These are phyloP conservation scores for Vespertilio murinus DNA, from an alignment of 2,797 vertebrate genomes.

Conservation along the genomic window DNA sequence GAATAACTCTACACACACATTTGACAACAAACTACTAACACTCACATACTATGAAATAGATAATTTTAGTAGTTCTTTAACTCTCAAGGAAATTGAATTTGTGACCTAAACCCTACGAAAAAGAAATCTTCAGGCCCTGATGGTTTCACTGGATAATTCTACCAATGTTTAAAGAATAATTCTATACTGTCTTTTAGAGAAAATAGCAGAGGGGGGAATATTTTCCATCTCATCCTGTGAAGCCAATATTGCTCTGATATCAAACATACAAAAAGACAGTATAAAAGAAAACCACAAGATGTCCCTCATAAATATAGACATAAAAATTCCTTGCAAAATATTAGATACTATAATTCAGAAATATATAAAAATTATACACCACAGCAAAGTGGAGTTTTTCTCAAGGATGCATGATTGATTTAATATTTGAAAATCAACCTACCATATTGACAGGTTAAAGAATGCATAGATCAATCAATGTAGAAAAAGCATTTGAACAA, in stretches of 20 bases:
- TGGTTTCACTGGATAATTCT: conserved; percentile 35
- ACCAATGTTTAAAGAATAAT: conserved; percentile 15
- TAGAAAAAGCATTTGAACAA: background rate
- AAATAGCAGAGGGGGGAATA: background rate
- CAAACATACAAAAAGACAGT: background rate
- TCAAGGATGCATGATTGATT: background rate
- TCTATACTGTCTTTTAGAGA: background rate
- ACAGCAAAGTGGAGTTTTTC: background rate
- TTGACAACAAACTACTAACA: background rate
- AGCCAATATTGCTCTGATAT: background rate
- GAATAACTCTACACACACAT: background rate
- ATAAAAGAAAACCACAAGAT: background rate
- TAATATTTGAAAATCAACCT: background rate
- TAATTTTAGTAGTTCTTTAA: conserved; percentile 11
- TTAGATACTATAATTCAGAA: background rate
- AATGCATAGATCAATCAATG: background rate
- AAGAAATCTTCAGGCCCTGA: conserved; percentile 12
- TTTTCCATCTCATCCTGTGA: background rate
- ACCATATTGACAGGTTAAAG: background rate
- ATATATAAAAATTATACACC: background rate
- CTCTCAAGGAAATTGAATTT: conserved; percentile 8
- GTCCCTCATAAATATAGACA: background rate
- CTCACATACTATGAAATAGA: background rate
- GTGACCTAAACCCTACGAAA: background rate
- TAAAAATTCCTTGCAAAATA: background rate